Conservation (phyloP, 1,140 invertebrate genomes). For the Pachyrhynchus sulphureomaculatus region DNA sequence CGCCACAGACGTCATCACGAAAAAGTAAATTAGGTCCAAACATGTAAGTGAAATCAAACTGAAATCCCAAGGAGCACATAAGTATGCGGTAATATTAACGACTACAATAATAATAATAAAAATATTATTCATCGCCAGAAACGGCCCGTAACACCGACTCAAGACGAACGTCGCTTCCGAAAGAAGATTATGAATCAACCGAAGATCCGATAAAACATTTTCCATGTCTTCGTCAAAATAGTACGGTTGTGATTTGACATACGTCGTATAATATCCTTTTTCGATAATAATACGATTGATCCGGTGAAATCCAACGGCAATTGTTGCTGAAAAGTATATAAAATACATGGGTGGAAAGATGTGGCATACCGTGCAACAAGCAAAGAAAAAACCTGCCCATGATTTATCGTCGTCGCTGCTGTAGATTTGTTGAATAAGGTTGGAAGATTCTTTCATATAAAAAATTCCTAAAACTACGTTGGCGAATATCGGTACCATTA, state of each 20-base stretch:
- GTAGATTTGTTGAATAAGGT: not conserved
- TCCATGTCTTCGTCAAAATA: not conserved
- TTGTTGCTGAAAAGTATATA: constrained; percentile 25
- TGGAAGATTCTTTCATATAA: too few species aligned
- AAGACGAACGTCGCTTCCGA: constrained; percentile 20
- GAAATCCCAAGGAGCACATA: not conserved
- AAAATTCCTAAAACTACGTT: not conserved
- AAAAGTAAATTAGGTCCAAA: not conserved
- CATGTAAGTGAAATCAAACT: not conserved
- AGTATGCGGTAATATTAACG: not conserved
- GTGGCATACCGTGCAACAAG: constrained; percentile 17
- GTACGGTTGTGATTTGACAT: not conserved
- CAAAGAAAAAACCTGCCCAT: constrained; percentile 9
- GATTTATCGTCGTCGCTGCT: not conserved
- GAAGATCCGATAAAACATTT: constrained; percentile 4
- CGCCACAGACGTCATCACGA: not conserved
- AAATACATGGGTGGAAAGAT: constrained; percentile 22
- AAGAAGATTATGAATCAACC: constrained; percentile 29
- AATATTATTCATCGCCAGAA: constrained; percentile 25
- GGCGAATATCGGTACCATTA: not conserved
- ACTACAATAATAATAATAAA: constrained; percentile 13
- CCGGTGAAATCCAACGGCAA: constrained; percentile 16
- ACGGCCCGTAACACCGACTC: constrained; percentile 24
- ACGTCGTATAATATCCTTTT: constrained; percentile 1
- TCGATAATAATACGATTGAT: constrained; percentile 22